A percentile compares a stretch with the other conserved stretches of the same genome.
These are phyloP conservation scores for Caenorhabditis afra DNA, from an alignment of 2,888 invertebrate species.

Conservation along the genomic window DNA sequence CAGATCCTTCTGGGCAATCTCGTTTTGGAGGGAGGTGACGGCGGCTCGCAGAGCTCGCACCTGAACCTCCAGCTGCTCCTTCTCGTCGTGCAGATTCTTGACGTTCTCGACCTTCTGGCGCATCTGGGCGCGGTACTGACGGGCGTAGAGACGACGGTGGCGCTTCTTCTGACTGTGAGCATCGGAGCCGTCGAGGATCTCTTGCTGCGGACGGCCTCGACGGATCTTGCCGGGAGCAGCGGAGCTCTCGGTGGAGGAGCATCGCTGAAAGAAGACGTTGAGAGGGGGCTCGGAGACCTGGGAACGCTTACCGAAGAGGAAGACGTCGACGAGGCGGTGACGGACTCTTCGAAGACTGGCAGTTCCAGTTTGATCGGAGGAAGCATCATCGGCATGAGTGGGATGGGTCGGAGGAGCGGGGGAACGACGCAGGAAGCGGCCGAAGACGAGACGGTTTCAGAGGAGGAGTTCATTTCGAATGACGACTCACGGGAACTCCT, in stretches of 20 bases:
- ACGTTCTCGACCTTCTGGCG: constrained; percentile 71
- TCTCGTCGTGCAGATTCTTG: constrained; percentile 57
- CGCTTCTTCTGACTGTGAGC: constrained; percentile 69
- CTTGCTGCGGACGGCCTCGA: constrained; percentile 71
- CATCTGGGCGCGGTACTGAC: constrained; percentile 68
- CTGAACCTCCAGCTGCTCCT: constrained; percentile 58
- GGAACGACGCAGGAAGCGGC: background rate
- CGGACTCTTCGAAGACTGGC: constrained; percentile 18
- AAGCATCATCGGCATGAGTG: constrained; percentile 27
- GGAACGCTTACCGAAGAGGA: constrained; percentile 52
- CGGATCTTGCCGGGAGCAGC: constrained; percentile 44
- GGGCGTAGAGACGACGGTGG: constrained; percentile 67
- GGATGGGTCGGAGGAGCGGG: constrained; percentile 40
- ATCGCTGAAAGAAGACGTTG: constrained; percentile 46
- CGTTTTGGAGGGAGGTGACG: constrained; percentile 31
- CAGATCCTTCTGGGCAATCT: constrained; percentile 48
- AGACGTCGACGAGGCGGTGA: background rate
- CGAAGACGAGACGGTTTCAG: background rate
- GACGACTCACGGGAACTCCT: background rate
- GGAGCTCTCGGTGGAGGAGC: constrained; percentile 49
- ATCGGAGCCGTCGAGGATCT: constrained; percentile 66
- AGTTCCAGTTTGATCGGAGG: constrained; percentile 18
- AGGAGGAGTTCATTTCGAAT: background rate
- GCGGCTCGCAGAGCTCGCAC: constrained; percentile 41
- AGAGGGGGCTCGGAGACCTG: background rate